Evolutionary conservation across 2,888 invertebrate species (phyloP), one percentile per base, ranked within the genome.

Genomic region (Xestia c-nigrum): DNA sequence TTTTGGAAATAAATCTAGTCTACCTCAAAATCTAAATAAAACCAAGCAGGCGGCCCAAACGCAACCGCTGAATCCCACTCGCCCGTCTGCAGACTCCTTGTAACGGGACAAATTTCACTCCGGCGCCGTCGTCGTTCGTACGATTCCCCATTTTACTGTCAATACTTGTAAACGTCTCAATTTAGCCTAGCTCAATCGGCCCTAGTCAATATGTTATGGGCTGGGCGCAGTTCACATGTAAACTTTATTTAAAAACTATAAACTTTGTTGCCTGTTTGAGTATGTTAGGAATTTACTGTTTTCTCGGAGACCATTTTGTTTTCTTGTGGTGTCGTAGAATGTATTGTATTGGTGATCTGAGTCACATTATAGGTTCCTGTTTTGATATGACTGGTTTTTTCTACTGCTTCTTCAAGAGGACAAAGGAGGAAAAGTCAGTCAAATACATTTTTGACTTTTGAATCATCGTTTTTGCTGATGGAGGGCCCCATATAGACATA

Each of bases 81-180:
- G 92, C 92, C 72, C 85, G 92, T 90, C 86, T 93, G 86, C 40
- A 19, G 21, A 1, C 12, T 12, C 55, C 55, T 74, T 31, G 64
- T 93, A 95, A 95, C 94, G 95, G 95, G 90, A 94, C 92, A 92
- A 92, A 91, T 95, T 95, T 93, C 94, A 94, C 94, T 93, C 87
- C 92, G 93, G 94, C 94, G 93, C 93, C 93, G 92, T 89, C 90
- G 90, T 79, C 89, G 89, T 85, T 89, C 87, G 90, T 89, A 90
- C 88, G 89, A 93, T 93, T 93, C 92, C 88, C 91, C 91, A 93
- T 94, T 95, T 95, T 94, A 94, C 93, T 94, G 96, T 94, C 96
- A 94, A 95, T 95, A 91, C 92, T 90, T 91, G 94, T 93, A 94
- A 96, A 96, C 92, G 94, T 95, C 96, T 96, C 95, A 94, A 96